phyloP scores from a whole-genome alignment of 2,113 vertebrate species.

The Rousettus leschenaultii region DNA sequence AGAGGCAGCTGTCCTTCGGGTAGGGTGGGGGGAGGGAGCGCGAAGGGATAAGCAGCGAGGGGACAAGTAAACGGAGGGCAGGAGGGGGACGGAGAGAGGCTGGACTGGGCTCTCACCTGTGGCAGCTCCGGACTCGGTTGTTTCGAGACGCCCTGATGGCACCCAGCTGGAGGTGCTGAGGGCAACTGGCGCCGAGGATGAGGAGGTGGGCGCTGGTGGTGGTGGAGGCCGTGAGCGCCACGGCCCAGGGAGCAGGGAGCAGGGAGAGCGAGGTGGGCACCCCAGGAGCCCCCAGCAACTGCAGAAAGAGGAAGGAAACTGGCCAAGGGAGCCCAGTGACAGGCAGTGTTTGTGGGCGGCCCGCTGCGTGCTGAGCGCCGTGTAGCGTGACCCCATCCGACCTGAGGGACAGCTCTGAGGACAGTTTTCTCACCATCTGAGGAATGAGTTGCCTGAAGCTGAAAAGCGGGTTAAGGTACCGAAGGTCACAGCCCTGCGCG shows the following conservation, averaged over 20 bases:
- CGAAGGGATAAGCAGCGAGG: neutral
- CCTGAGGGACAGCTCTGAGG: neutral
- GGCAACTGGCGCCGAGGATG: fast-evolving
- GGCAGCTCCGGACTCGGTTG: neutral
- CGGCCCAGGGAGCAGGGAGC: neutral
- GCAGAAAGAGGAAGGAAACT: neutral
- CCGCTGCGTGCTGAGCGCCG: neutral
- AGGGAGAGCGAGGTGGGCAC: neutral
- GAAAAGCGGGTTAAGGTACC: neutral
- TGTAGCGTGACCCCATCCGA: fast-evolving
- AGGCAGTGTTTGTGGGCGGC: neutral
- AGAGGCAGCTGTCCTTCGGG: too few relatives aligned
- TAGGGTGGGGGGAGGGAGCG: neutral
- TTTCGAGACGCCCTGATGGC: neutral
- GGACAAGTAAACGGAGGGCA: neutral
- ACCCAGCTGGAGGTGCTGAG: neutral
- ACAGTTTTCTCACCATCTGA: neutral
- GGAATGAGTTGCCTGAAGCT: neutral
- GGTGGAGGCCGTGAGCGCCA: neutral
- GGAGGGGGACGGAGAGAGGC: fast-evolving
- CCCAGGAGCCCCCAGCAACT: neutral
- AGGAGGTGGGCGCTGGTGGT: neutral
- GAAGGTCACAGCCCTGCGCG: neutral
- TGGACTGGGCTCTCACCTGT: neutral
- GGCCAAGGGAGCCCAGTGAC: neutral